A percentile compares a stretch with the other conserved stretches of the same genome.
phyloP scores from a whole-genome alignment of 2,888 invertebrate genomes.

The Lymantria dispar region DNA sequence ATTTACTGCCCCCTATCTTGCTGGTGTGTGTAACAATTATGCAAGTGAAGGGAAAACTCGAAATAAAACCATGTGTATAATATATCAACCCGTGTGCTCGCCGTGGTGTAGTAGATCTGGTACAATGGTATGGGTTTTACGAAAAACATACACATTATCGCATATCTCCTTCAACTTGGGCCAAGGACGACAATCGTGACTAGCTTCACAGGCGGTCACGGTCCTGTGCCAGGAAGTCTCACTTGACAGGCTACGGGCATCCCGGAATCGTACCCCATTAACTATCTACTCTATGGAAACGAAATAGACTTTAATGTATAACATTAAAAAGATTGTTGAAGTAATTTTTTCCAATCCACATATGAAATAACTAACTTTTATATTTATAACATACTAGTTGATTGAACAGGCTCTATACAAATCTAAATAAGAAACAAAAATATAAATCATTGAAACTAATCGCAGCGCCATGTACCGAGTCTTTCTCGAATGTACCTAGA shows the following conservation, averaged over 20 bases:
- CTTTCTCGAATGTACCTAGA: too few species aligned
- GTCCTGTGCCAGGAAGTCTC: slow-evolving; percentile 25
- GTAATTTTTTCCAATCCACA: background rate
- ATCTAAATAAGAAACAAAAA: background rate
- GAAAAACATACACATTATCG: background rate
- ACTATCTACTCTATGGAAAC: slow-evolving; percentile 1
- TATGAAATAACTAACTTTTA: background rate
- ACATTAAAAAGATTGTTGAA: background rate
- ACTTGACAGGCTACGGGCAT: slow-evolving; percentile 26
- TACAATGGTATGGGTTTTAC: too few species aligned
- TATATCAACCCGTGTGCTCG: too few species aligned
- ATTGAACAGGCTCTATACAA: background rate
- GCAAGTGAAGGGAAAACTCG: too few species aligned
- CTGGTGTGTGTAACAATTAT: too few species aligned
- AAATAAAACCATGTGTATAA: too few species aligned
- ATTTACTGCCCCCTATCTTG: too few species aligned
- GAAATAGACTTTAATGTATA: slow-evolving; percentile 11
- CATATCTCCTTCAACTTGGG: slow-evolving; percentile 2
- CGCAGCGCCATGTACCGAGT: too few species aligned
- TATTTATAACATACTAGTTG: too few species aligned
- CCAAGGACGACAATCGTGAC: slow-evolving; percentile 17
- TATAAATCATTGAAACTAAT: background rate
- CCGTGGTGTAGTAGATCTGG: too few species aligned
- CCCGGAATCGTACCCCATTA: slow-evolving; percentile 16
- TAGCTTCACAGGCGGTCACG: slow-evolving; percentile 9